phyloP scores from a whole-genome alignment of 1,140 invertebrate species.

The Matsumurasca onukii region DNA sequence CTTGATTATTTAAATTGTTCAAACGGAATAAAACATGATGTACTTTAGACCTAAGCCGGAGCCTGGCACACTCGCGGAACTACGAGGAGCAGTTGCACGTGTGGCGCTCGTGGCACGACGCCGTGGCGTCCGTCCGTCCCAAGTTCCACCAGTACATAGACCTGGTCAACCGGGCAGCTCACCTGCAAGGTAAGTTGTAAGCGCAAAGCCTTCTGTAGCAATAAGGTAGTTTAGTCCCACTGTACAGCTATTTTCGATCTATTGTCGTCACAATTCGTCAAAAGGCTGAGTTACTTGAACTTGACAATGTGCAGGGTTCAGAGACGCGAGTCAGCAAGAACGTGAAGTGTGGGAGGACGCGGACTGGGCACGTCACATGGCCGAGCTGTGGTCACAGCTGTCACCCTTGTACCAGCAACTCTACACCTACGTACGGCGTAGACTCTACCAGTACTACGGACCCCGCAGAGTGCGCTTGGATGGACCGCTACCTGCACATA shows the following conservation, averaged over 20 bases:
- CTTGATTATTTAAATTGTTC: no score
- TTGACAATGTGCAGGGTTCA: slow-evolving; percentile 71
- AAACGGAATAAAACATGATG: no score
- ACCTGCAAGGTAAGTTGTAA: slow-evolving; percentile 61
- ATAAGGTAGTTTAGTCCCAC: no score
- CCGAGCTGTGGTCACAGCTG: slow-evolving; percentile 69
- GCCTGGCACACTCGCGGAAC: slow-evolving; percentile 70
- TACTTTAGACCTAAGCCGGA: slow-evolving; percentile 58
- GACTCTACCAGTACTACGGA: slow-evolving; percentile 69
- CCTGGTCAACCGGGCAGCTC: slow-evolving; percentile 76
- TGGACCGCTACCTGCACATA: slow-evolving; percentile 73
- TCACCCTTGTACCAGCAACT: slow-evolving; percentile 81
- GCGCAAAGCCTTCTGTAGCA: neutral
- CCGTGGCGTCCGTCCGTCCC: slow-evolving; percentile 70
- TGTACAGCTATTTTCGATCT: no score
- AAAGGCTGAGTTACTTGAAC: no score
- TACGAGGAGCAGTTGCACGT: slow-evolving; percentile 69
- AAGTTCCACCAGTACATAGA: slow-evolving; percentile 76
- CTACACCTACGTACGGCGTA: slow-evolving; percentile 78
- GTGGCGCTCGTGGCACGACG: slow-evolving; percentile 80
- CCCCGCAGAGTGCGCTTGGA: slow-evolving; percentile 60
- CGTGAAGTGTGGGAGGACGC: slow-evolving; percentile 66
- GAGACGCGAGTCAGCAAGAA: slow-evolving; percentile 77
- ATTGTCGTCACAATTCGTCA: no score
- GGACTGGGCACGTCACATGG: slow-evolving; percentile 66